phyloP scores from a whole-genome alignment of 35 echinoderm and acorn worm species.

The Eucidaris tribuloides region DNA sequence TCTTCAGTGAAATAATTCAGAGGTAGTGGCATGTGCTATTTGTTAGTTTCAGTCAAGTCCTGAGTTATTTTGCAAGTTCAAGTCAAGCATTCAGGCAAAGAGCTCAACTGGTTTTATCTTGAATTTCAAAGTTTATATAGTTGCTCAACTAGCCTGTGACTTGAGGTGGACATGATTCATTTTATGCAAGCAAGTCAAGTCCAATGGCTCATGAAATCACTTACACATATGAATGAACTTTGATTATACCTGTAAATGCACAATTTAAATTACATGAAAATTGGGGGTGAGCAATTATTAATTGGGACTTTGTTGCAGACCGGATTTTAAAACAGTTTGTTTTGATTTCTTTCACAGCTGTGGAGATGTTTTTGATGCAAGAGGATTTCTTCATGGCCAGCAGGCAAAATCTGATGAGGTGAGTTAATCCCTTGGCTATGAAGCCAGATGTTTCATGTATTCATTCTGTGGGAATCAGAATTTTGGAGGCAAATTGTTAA shows the following conservation, averaged over 20 bases:
- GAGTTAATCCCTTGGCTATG: background rate
- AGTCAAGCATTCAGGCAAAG: too few species aligned
- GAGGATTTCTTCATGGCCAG: conserved; percentile 4
- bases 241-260: background rate
- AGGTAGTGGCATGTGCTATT: too few species aligned
- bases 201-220: background rate
- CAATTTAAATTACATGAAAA: background rate
- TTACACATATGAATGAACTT: background rate
- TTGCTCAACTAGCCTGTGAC: too few species aligned
- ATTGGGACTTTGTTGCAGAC: background rate
- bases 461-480: background rate
- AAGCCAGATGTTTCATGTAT: background rate
- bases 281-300: background rate
- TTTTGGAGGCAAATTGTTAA: background rate
- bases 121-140: too few species aligned
- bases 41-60: too few species aligned
- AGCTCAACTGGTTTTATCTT: too few species aligned
- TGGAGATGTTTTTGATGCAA: conserved; percentile 23
- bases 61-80: too few species aligned
- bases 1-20: too few species aligned
- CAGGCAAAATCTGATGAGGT: background rate
- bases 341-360: background rate
- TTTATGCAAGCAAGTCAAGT: background rate
- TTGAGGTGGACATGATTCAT: too few species aligned
- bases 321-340: background rate